Evolutionary conservation across 1,140 invertebrate species (phyloP).

Genomic region (Lepidurus couesii): DNA sequence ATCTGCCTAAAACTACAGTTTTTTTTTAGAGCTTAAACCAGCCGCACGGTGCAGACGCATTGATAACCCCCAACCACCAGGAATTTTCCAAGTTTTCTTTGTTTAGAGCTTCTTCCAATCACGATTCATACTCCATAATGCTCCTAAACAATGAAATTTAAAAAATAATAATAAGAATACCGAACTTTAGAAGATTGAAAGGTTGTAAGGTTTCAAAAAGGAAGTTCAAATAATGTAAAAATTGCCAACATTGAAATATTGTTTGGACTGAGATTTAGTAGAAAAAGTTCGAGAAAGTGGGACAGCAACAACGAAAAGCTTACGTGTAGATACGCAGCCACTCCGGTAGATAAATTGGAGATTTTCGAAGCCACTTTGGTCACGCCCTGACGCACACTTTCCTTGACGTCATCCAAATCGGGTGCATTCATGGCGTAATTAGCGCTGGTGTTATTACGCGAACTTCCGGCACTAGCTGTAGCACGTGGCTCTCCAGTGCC

Average conservation of each 20-base stretch:
- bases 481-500: constrained; percentile 49
- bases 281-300: too few species aligned
- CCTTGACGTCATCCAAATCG: constrained; percentile 90
- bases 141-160: neutral
- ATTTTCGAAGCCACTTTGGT: constrained; percentile 92
- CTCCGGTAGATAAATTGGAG: constrained; percentile 86
- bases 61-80: constrained; percentile 13
- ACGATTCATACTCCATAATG: neutral
- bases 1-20: constrained; percentile 6
- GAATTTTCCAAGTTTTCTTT: neutral
- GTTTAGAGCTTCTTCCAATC: too few species aligned
- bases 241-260: too few species aligned
- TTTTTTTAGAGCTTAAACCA: neutral
- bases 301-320: too few species aligned
- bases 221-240: too few species aligned
- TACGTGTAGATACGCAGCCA: constrained; percentile 54
- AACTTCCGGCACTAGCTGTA: constrained; percentile 39
- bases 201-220: too few species aligned
- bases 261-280: too few species aligned
- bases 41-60: neutral
- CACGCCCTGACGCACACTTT: constrained; percentile 91
- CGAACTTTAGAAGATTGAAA: too few species aligned
- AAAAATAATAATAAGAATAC: neutral
- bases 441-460: constrained; percentile 40
- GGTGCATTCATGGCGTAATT: constrained; percentile 51